Base-by-base conservation (phyloP, 2,797 vertebrate genomes). In the Lepus townsendii region DNA sequence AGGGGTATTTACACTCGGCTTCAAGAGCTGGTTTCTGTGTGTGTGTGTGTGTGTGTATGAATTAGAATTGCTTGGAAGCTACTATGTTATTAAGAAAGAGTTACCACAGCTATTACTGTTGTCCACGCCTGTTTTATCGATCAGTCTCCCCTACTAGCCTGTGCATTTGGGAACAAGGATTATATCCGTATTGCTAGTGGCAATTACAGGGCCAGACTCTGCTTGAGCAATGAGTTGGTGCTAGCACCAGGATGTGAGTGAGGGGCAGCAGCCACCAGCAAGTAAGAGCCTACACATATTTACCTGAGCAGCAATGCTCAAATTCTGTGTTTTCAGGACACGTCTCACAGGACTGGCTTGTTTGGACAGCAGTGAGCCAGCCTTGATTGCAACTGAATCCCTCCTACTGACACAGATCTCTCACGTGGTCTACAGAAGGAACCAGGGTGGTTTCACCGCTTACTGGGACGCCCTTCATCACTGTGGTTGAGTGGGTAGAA, bases 61-160 rank as follows among this genome's bases (percentile, higher is more conserved):
- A n/a, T 68, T 83, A 84, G 20, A 65, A 94, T 76, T 42, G 27
- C 32, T 92, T 63, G n/a, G 62, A 69, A 83, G 69, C 63, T 20
- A 5, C 20, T 60, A 5, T 20, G 17, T 26, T 5, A 38, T 78
- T 62, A 32, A 86, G 71, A 83, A 92, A 75, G 27, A 11, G 30
- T 75, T 80, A 30, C 68, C 54, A 0, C 4, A 62, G 60, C 32
- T 63, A 0, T 47, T 26, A 27, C 19, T 65, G 11, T 52, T 62
- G 1, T 17, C 26, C 57, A 26, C 24, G 24, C 30, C 52, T 68
- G 10, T 30, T 11, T 73, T 69, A 47, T 1, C 62, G 32, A 22
- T 24, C 54, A 71, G 20, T 26, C n/a, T 65, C 35, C 27, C 65
- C 71, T n/a, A 1, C 42, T 4, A 2, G 5, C 16, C 65, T 91